Percentiles rank a stretch among this genome's conserved stretches.
These are phyloP conservation scores for Chromoteleia sp. DNA, from an alignment of 2,888 invertebrate genomes.

Conservation along the genomic window DNA sequence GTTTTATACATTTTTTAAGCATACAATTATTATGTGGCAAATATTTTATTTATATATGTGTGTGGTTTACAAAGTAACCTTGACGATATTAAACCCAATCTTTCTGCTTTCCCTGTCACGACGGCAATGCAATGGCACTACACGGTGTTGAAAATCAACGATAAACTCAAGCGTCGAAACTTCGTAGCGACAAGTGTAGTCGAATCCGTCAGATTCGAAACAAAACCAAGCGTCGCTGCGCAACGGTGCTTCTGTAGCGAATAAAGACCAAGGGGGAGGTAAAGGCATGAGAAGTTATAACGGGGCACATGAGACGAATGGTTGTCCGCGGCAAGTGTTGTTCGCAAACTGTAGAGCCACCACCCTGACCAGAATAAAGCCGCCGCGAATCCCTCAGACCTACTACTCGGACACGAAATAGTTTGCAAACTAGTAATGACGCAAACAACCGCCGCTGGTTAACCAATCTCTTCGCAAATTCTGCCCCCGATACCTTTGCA, in stretches of 20 bases:
- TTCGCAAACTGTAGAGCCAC: constrained; percentile 56
- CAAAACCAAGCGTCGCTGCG: not conserved
- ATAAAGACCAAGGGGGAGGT: constrained; percentile 18
- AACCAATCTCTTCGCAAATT: constrained; percentile 54
- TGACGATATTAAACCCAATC: too few relatives aligned
- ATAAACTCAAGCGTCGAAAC: too few relatives aligned
- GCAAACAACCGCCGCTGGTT: constrained; percentile 58
- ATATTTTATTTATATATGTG: too few relatives aligned
- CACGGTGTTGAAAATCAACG: too few relatives aligned
- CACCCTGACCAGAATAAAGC: constrained; percentile 56
- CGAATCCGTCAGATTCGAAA: not conserved
- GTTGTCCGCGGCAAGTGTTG: constrained; percentile 61
- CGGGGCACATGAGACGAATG: constrained; percentile 56
- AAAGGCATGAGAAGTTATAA: not conserved
- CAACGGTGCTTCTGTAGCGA: not conserved
- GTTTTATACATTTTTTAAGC: too few relatives aligned
- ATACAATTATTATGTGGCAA: too few relatives aligned
- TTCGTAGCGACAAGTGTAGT: not conserved
- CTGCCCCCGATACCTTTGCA: constrained; percentile 41
- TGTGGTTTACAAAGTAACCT: too few relatives aligned
- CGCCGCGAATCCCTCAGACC: constrained; percentile 26
- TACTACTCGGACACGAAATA: constrained; percentile 47
- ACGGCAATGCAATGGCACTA: too few relatives aligned
- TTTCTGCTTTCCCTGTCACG: too few relatives aligned
- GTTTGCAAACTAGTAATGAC: constrained; percentile 60